phyloP scores from a whole-genome alignment of 30 jellyfish, hydroid and myxozoan genomes.

The Haliclystus octoradiatus region DNA sequence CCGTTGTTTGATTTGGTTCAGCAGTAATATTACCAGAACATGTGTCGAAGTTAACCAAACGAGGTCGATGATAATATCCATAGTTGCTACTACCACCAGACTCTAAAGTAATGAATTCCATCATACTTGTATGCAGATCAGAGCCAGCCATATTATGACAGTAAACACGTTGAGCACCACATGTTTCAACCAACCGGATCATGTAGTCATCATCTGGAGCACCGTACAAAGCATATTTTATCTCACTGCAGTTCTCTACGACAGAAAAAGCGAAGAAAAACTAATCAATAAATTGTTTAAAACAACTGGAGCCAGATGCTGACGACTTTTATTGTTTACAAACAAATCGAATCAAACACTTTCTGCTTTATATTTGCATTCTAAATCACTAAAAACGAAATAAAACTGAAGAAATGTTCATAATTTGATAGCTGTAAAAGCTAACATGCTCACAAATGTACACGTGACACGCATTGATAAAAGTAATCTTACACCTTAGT shows the following conservation, averaged over 20 bases:
- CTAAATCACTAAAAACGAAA: too few species aligned
- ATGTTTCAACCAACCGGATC: slow-evolving; percentile 37
- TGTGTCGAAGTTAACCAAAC: slow-evolving; percentile 55
- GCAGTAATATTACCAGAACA: slow-evolving; percentile 73
- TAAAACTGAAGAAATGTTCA: too few species aligned
- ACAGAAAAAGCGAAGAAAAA: background rate
- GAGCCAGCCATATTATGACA: slow-evolving; percentile 68
- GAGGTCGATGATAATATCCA: slow-evolving; percentile 59
- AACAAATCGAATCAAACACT: too few species aligned
- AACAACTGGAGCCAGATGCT: too few species aligned
- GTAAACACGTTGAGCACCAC: slow-evolving; percentile 53
- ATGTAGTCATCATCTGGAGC: slow-evolving; percentile 84
- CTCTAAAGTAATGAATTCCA: slow-evolving; percentile 58
- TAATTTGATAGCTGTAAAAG: too few species aligned
- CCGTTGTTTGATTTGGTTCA: slow-evolving; percentile 47
- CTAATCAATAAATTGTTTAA: too few species aligned
- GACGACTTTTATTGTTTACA: too few species aligned
- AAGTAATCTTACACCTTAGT: too few species aligned
- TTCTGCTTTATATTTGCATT: too few species aligned
- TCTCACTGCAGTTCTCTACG: slow-evolving; percentile 65
- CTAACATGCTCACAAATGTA: too few species aligned
- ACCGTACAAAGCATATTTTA: slow-evolving; percentile 17
- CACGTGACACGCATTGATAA: too few species aligned
- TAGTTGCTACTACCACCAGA: slow-evolving; percentile 70
- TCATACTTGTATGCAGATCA: slow-evolving; percentile 24